These are phyloP conservation scores for Graptemys geographica DNA, from an alignment of 2,797 vertebrate species.

Conservation along the genomic window DNA sequence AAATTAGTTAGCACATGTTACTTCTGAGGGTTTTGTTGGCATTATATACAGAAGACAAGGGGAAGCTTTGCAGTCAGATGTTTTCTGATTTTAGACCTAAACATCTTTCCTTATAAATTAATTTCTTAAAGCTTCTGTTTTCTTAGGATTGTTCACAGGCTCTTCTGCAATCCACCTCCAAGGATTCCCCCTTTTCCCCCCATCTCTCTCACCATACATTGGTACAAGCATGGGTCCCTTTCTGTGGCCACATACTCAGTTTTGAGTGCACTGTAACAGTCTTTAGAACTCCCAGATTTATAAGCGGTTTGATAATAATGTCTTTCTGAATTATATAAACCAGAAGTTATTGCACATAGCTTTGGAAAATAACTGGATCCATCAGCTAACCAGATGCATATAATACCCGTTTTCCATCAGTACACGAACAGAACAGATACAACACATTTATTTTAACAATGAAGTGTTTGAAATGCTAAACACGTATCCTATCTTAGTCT, in stretches of 20 bases:
- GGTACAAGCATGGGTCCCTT: accelerated
- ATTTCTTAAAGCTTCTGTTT: neutral
- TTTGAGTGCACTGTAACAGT: accelerated
- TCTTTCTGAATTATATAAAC: neutral
- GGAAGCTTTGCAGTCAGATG: neutral
- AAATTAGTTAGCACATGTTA: neutral
- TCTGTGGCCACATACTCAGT: neutral
- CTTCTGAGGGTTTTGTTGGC: neutral
- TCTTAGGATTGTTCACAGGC: neutral
- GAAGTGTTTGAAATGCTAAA: neutral
- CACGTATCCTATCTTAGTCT: accelerated
- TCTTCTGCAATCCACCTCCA: neutral
- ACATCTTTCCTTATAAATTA: neutral
- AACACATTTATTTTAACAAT: neutral
- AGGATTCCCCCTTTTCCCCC: neutral
- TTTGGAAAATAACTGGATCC: neutral
- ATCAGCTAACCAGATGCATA: neutral
- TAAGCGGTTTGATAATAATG: neutral
- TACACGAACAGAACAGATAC: neutral
- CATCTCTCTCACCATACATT: neutral
- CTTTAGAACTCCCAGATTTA: neutral
- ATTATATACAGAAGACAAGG: neutral
- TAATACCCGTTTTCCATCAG: neutral
- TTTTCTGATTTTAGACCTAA: neutral
- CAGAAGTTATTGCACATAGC: neutral